These are phyloP conservation scores for Limnephilus auricula DNA, from an alignment of 2,888 invertebrate species.

Conservation along the genomic window DNA sequence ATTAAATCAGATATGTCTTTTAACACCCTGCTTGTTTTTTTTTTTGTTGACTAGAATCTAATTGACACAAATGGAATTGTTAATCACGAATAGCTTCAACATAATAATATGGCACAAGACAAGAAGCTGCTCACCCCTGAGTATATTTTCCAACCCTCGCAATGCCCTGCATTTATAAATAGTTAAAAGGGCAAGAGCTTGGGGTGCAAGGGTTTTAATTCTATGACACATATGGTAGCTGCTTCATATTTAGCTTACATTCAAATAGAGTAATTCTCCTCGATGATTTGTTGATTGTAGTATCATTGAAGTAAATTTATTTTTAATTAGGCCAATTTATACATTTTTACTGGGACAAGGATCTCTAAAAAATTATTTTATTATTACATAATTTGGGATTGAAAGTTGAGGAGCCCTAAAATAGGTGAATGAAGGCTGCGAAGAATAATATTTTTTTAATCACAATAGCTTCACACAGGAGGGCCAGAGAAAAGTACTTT, in stretches of 20 bases:
- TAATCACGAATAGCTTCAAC: background rate
- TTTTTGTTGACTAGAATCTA: background rate
- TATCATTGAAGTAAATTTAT: background rate
- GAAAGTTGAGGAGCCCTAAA: background rate
- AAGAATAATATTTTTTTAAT: no score
- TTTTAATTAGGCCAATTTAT: background rate
- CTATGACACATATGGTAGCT: conserved; percentile 2
- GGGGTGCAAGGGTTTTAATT: background rate
- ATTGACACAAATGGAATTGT: background rate
- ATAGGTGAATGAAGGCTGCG: background rate
- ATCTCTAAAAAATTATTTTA: background rate
- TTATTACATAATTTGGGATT: background rate
- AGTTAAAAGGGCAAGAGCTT: background rate
- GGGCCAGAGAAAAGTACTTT: no score
- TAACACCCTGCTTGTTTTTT: no score
- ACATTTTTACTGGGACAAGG: background rate
- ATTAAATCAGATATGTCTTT: no score
- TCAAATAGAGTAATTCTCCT: background rate
- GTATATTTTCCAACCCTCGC: background rate
- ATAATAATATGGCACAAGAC: background rate
- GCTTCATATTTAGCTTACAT: background rate
- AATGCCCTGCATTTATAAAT: background rate
- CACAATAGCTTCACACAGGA: no score
- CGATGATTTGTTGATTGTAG: background rate
- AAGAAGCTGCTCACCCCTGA: background rate